Evolutionary conservation across 1,140 invertebrate species (phyloP).

Genomic region (Batillaria attramentaria): DNA sequence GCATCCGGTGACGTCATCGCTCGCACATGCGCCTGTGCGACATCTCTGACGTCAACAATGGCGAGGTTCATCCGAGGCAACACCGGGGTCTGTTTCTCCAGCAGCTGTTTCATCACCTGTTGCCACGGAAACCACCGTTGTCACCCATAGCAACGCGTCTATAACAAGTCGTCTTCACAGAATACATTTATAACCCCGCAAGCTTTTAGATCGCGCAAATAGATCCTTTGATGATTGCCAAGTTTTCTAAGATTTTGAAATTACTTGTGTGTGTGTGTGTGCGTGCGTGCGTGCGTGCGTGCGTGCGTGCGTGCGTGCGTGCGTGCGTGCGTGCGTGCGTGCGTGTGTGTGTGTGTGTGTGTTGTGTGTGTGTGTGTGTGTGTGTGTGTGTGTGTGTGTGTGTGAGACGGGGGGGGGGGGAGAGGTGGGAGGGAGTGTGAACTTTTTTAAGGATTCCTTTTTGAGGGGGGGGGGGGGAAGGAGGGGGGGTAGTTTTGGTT

Average conservation of each 20-base stretch:
- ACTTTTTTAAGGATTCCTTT: background rate
- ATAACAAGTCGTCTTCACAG: background rate
- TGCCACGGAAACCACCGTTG: background rate
- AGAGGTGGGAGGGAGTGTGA: background rate
- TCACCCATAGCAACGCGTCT: background rate
- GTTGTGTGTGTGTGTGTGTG: background rate
- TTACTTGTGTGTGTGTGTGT: background rate
- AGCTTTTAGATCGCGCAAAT: background rate
- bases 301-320: background rate
- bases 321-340: background rate
- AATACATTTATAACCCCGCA: background rate
- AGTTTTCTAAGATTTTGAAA: background rate
- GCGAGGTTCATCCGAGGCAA: conserved; percentile 73
- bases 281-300: background rate
- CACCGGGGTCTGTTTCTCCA: conserved; percentile 72
- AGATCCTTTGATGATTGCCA: background rate
- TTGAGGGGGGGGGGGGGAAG: too few species aligned
- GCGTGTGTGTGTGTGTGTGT: background rate
- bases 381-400: background rate
- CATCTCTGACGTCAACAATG: conserved; percentile 76
- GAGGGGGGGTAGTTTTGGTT: too few species aligned
- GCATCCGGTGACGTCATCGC: conserved; percentile 74
- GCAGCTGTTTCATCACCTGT: conserved; percentile 66
- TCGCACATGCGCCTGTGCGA: conserved; percentile 75
- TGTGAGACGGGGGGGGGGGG: too few species aligned